A percentile compares a stretch with the other conserved stretches of the same genome.
Evolutionary conservation across 1,140 invertebrate species (phyloP).

Genomic region (Dendrolimus punctatus): DNA sequence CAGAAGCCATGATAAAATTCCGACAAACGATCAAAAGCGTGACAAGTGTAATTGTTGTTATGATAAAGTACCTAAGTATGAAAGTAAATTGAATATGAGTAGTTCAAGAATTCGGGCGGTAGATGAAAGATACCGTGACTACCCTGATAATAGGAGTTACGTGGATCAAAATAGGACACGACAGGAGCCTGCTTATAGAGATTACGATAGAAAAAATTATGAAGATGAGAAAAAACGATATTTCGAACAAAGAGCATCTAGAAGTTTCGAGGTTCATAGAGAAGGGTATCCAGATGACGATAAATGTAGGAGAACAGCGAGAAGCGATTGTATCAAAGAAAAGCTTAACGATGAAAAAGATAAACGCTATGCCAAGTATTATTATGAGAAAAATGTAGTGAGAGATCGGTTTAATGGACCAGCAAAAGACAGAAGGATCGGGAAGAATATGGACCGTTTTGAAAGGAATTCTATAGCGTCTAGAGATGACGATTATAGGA

Average conservation of each 20-base stretch:
- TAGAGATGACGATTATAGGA: constrained; percentile 41
- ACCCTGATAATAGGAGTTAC: constrained; percentile 26
- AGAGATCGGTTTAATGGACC: constrained; percentile 18
- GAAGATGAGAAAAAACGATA: constrained; percentile 35
- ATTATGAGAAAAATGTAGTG: constrained; percentile 33
- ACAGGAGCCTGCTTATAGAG: constrained; percentile 25
- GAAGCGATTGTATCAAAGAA: constrained; percentile 38
- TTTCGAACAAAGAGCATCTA: constrained; percentile 44
- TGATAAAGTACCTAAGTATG: constrained; percentile 33
- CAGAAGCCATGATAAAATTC: constrained; percentile 27
- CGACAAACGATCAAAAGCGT: constrained; percentile 6
- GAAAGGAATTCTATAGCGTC: constrained; percentile 45
- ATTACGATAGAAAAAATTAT: constrained; percentile 30
- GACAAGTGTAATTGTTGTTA: constrained; percentile 35
- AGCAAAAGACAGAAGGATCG: constrained; percentile 29
- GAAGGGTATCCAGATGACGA: constrained; percentile 31
- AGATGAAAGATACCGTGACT: constrained; percentile 29
- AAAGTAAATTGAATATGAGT: constrained; percentile 38
- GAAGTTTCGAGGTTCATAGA: constrained; percentile 46
- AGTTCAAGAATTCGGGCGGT: constrained; percentile 21
- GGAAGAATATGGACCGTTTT: constrained; percentile 35
- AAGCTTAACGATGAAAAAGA: constrained; percentile 33
- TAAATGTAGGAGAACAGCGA: constrained; percentile 28
- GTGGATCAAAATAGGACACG: constrained; percentile 25
- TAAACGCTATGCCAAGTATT: constrained; percentile 40